phyloP scores from a whole-genome alignment of 2,797 vertebrate genomes.

The Myotis pilosus region DNA sequence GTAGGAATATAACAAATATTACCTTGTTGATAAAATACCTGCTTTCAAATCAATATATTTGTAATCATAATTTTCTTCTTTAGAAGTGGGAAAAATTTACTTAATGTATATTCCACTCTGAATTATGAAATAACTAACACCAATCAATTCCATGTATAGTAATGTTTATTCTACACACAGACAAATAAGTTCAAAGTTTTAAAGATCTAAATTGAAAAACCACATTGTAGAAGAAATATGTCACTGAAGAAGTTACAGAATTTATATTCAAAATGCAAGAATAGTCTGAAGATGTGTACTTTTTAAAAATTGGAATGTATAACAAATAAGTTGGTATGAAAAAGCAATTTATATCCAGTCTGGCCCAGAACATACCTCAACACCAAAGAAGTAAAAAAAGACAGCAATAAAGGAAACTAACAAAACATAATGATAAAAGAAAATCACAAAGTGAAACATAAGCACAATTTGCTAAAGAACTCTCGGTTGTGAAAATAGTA shows the following conservation, averaged over 20 bases:
- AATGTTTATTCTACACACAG: slow-evolving; percentile 1
- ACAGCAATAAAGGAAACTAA: background rate
- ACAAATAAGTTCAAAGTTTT: slow-evolving; percentile 28
- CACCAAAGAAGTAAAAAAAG: background rate
- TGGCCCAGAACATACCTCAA: background rate
- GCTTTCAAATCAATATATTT: background rate
- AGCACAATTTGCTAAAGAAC: slow-evolving; percentile 31
- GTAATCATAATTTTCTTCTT: slow-evolving; percentile 17
- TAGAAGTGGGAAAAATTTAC: background rate
- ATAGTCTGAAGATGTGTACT: background rate
- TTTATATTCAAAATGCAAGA: slow-evolving; percentile 49
- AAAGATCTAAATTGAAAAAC: slow-evolving; percentile 25
- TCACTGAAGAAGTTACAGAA: slow-evolving; percentile 17
- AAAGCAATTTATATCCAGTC: slow-evolving; percentile 15
- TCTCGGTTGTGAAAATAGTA: background rate
- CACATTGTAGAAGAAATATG: background rate
- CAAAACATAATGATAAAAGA: slow-evolving; percentile 11
- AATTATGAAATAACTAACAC: slow-evolving; percentile 30
- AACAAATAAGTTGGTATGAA: slow-evolving; percentile 7
- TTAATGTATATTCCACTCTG: background rate
- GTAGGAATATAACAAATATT: background rate
- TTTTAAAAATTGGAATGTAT: background rate
- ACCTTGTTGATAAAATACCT: background rate
- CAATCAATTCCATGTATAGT: background rate
- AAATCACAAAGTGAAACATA: slow-evolving; percentile 16